Evolutionary conservation across 2,888 invertebrate genomes (phyloP), one percentile per base, ranked within the genome.

Genomic region (Oxytorus armatus): DNA sequence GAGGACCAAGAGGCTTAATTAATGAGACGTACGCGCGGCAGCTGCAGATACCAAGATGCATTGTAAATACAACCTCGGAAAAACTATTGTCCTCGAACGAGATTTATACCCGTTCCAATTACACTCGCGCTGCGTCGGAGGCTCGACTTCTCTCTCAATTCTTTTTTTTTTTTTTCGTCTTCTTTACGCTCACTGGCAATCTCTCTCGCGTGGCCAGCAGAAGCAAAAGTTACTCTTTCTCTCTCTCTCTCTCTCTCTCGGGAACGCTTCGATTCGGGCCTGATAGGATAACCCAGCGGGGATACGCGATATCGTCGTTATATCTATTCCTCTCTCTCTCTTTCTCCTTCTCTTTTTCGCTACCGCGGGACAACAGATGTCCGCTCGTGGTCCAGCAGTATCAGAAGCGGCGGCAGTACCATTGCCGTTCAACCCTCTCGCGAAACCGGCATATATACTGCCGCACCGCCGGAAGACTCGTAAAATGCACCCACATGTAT

Each of bases 81-180:
- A 90, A 90, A 89, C 89, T 88, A 91, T 91, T 90, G 90, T 90
- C 90, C 88, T 82, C 76, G 87, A 85, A 86, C 82, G 85, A 89
- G 90, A 91, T 90, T 91, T 90, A 91, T 91, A 85, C 86, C 84
- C 87, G 88, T 87, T 86, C 90, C 90, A 91, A 91, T 91, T 91
- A 91, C 89, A 86, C 84, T 86, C 75, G 77, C 51, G 68, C 74
- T 72, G 81, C 76, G 77, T 84, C 79, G 82, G 81, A 69, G 66
- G 39, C 70, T 70, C 49, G 42, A 21, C 42, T n/a, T 59, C 36
- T 59, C 36, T 59, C 57, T 66, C 53, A 25, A 10, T 16, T 55
- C 63, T 36, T 55, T 61, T n/a, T 61, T 66, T n/a, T 57, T 36
- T 18, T 14, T 51, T 66, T 66, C 51, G 33, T 51, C 42, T 42